A percentile compares a stretch with the other conserved stretches of the same genome.
phyloP scores from a whole-genome alignment of 2,797 vertebrate genomes.

The Heterohyrax brucei region DNA sequence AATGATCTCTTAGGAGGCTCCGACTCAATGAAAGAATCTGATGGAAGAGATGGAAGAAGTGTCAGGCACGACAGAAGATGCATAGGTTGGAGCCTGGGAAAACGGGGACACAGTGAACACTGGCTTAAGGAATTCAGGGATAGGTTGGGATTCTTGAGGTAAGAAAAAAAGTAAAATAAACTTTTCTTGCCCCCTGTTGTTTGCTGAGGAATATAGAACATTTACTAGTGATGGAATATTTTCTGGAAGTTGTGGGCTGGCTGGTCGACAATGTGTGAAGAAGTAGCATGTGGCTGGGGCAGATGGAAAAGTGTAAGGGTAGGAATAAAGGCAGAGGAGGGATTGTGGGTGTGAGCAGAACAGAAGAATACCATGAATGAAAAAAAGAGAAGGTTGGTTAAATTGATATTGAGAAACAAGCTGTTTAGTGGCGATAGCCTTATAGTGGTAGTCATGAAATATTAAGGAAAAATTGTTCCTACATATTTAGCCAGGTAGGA shows the following conservation, averaged over 20 bases:
- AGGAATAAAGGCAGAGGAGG: slow-evolving; percentile 83
- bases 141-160: slow-evolving; percentile 17
- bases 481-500: slow-evolving; percentile 36
- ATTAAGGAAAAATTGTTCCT: slow-evolving; percentile 35
- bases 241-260: slow-evolving; percentile 76
- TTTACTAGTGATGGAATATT: slow-evolving; percentile 70
- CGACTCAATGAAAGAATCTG: background rate
- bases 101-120: background rate
- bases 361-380: slow-evolving; percentile 82
- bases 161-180: background rate
- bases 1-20: background rate
- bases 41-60: background rate
- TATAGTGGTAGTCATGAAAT: slow-evolving; percentile 50
- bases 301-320: slow-evolving; percentile 81
- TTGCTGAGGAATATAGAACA: slow-evolving; percentile 66
- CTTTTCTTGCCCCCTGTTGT: slow-evolving; percentile 35
- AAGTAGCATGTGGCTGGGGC: slow-evolving; percentile 80
- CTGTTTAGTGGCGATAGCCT: slow-evolving; percentile 64
- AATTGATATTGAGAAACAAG: slow-evolving; percentile 71
- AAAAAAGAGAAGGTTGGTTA: slow-evolving; percentile 74
- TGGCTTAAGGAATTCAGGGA: slow-evolving; percentile 8
- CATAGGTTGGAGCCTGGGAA: background rate
- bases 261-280: slow-evolving; percentile 17
- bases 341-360: slow-evolving; percentile 81
- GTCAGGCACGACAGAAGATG: background rate